phyloP scores from a whole-genome alignment of 2,888 invertebrate species.

The Marasmarcha lunaedactyla region DNA sequence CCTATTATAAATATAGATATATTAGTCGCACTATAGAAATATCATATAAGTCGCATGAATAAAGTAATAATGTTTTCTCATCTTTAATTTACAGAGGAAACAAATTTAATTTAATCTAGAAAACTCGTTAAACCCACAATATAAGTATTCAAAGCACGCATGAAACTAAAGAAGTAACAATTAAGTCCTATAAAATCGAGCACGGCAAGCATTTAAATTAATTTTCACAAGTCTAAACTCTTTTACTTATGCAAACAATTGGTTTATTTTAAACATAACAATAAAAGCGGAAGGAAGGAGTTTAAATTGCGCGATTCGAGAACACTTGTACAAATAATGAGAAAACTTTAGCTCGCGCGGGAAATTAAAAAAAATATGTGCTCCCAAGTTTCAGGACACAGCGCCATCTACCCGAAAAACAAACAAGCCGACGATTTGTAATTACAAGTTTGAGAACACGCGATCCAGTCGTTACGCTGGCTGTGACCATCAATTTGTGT shows the following conservation, averaged over 20 bases:
- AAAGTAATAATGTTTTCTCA: too few relatives aligned
- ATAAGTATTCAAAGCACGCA: not conserved
- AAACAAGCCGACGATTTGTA: constrained; percentile 26
- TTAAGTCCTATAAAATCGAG: too few relatives aligned
- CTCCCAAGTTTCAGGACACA: constrained; percentile 19
- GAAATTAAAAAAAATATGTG: constrained; percentile 27
- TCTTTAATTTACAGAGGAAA: too few relatives aligned
- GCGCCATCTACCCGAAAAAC: constrained; percentile 26
- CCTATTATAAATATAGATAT: too few relatives aligned
- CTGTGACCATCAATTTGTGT: constrained; percentile 8
- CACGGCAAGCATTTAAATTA: not conserved
- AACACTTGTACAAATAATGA: constrained; percentile 28
- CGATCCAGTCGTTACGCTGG: constrained; percentile 22
- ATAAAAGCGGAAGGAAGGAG: not conserved
- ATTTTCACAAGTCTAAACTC: not conserved
- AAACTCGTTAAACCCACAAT: not conserved
- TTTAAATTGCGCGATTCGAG: not conserved
- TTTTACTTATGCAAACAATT: not conserved
- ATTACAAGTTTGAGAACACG: constrained; percentile 29
- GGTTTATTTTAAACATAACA: not conserved
- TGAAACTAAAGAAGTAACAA: not conserved
- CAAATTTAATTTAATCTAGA: too few relatives aligned
- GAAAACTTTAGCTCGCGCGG: constrained; percentile 26
- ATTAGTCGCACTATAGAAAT: too few relatives aligned
- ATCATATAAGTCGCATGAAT: too few relatives aligned